These are phyloP conservation scores for Protobothrops flavoviridis DNA, from an alignment of 2,113 vertebrate genomes.

Conservation along the genomic window DNA sequence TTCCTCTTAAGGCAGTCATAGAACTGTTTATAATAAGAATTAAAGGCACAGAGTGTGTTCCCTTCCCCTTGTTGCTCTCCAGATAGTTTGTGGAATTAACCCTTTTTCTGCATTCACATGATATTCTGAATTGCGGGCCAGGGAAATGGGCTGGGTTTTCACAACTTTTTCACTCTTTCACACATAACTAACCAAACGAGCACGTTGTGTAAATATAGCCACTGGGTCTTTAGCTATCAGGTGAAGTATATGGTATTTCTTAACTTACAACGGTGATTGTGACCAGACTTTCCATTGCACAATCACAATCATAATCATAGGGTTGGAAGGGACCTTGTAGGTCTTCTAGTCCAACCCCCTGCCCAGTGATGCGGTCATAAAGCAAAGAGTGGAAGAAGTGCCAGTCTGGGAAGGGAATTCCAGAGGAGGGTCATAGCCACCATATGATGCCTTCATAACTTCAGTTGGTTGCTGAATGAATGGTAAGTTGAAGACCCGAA, in stretches of 20 bases:
- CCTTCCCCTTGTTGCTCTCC: not conserved
- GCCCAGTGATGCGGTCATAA: not conserved
- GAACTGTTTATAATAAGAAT: slow-evolving; percentile 12
- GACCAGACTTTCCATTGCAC: not conserved
- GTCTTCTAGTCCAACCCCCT: too few relatives aligned
- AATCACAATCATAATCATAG: too few relatives aligned
- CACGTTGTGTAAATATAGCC: not conserved
- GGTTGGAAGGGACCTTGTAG: too few relatives aligned
- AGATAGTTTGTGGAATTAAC: not conserved
- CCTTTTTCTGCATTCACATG: not conserved
- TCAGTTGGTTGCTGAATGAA: not conserved
- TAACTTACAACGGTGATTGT: not conserved
- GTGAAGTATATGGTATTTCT: not conserved
- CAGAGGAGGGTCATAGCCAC: not conserved
- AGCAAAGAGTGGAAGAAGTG: not conserved
- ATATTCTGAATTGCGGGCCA: not conserved
- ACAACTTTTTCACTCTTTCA: not conserved
- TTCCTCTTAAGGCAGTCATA: slow-evolving; percentile 12
- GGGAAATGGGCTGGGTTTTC: not conserved
- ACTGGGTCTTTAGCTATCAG: not conserved
- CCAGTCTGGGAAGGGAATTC: not conserved
- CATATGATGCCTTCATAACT: not conserved
- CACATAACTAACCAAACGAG: not conserved
- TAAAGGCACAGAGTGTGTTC: not conserved
- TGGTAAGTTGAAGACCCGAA: not conserved